Base-by-base conservation (phyloP, 1,140 invertebrate genomes). In the Pinna nobilis region DNA sequence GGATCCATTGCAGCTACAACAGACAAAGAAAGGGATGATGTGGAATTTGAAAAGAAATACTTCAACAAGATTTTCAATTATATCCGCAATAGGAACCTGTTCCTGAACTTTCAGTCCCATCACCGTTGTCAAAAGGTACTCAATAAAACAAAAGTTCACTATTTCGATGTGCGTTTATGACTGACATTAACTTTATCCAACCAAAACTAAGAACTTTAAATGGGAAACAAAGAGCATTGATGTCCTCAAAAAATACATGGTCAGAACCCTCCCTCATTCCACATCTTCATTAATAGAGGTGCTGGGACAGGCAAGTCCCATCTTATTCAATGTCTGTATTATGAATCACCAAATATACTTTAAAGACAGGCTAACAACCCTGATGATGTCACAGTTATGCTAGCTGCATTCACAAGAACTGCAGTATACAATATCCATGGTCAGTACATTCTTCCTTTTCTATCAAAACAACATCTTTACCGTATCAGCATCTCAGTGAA, bases 241-340 rank as follows among this genome's bases (percentile, higher is more conserved):
- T 61, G 68, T 28, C 18, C 63, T 6, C 35, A 70, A n/a, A 28
- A 25, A 13, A 18, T 44, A 39, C 33, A 44, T 35, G 53, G 37
- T 28, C 32, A 63, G 41, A 69, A 73, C 23, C 74, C 70, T 51
- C 49, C 68, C 18, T 61, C 65, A 44, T 74, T 79, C n/a, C 63
- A 64, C 28, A 63, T 79, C 13, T 79, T 79, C 53, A 32, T 79
- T 4, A 67, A 70, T 30, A 74, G 78, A 15, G 78, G 78, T 53
- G 78, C 74, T 25, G 78, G 74, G 1, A 77, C 74, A 53, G 78
- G 78, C 28, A 79, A 79, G 49, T 70, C 72, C 9, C 64, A 75
- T 49, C 23, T 75, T 7, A 71, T 78, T 64, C 35, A 41, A 13
- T 57, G 61, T 41, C 39, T 78, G 13, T 74, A 55, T 33, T 39